phyloP scores from a whole-genome alignment of 2,113 vertebrate species.

The Haemorhous mexicanus region DNA sequence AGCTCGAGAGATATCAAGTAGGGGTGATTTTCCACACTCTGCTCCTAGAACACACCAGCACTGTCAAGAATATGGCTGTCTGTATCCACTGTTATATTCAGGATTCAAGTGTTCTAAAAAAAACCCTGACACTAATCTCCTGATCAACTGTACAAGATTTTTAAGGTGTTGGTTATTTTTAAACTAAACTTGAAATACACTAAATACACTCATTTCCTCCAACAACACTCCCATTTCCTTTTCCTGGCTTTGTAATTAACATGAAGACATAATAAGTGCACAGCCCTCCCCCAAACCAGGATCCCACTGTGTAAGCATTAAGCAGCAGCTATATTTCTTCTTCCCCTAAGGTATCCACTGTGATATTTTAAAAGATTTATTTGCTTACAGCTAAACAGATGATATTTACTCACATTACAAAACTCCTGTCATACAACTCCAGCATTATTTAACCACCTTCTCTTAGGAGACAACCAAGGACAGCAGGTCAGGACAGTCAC shows the following conservation, averaged over 20 bases:
- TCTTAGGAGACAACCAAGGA: not conserved
- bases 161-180: not conserved
- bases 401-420: not conserved
- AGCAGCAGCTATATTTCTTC: not conserved
- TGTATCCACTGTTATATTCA: not conserved
- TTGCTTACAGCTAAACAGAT: not conserved
- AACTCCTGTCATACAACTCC: not conserved
- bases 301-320: not conserved
- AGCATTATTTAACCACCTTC: not conserved
- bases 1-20: not conserved
- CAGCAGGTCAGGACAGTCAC: not conserved
- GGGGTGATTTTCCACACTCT: not conserved
- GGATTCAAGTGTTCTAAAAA: not conserved
- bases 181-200: not conserved
- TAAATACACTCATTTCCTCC: not conserved
- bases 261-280: not conserved
- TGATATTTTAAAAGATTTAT: conserved; percentile 2
- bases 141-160: not conserved
- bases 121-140: not conserved
- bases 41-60: not conserved
- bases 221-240: not conserved
- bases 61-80: not conserved
- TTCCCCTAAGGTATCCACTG: not conserved
- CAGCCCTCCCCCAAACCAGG: not conserved
- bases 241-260: not conserved